These are phyloP conservation scores for Chelmon rostratus DNA, from an alignment of 2,797 vertebrate genomes.

Conservation along the genomic window DNA sequence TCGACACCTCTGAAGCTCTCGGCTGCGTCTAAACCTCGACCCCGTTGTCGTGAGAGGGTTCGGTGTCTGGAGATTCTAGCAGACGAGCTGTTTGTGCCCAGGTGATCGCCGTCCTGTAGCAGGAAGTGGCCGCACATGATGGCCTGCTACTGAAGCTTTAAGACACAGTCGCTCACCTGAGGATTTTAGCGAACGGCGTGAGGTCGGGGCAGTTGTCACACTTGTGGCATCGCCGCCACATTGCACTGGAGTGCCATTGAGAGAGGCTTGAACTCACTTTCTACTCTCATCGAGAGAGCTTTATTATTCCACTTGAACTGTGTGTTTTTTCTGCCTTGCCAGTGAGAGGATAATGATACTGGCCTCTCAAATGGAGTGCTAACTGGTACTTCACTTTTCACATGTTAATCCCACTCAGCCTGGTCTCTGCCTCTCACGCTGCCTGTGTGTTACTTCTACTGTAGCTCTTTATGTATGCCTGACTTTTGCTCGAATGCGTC, in stretches of 20 bases:
- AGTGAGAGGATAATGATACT: slow-evolving; percentile 83
- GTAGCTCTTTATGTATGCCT: slow-evolving; percentile 39
- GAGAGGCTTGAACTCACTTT: slow-evolving; percentile 84
- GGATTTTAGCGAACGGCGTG: slow-evolving; percentile 54
- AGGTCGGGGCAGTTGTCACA: slow-evolving; percentile 70
- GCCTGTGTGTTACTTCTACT: slow-evolving; percentile 49
- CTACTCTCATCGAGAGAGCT: slow-evolving; percentile 79
- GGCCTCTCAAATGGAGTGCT: slow-evolving; percentile 82
- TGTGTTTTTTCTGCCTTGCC: slow-evolving; percentile 74
- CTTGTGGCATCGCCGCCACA: slow-evolving; percentile 65
- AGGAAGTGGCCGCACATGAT: slow-evolving; percentile 16
- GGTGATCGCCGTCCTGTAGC: slow-evolving; percentile 15
- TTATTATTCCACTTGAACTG: slow-evolving; percentile 85
- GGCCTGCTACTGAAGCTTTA: slow-evolving; percentile 37
- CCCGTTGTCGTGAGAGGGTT: not conserved
- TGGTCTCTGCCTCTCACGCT: slow-evolving; percentile 59
- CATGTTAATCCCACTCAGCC: slow-evolving; percentile 81
- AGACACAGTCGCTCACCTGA: slow-evolving; percentile 54
- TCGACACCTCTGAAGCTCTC: not conserved
- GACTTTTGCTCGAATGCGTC: slow-evolving; percentile 25
- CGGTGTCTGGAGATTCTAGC: not conserved
- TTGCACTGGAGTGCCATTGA: slow-evolving; percentile 79
- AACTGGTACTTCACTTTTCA: slow-evolving; percentile 84
- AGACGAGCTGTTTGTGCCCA: not conserved
- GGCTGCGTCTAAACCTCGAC: slow-evolving; percentile 8